Percentiles rank a stretch among this genome's conserved stretches.
Evolutionary conservation across 2,888 invertebrate genomes (phyloP).

Genomic region (Ptychoptera contaminata): DNA sequence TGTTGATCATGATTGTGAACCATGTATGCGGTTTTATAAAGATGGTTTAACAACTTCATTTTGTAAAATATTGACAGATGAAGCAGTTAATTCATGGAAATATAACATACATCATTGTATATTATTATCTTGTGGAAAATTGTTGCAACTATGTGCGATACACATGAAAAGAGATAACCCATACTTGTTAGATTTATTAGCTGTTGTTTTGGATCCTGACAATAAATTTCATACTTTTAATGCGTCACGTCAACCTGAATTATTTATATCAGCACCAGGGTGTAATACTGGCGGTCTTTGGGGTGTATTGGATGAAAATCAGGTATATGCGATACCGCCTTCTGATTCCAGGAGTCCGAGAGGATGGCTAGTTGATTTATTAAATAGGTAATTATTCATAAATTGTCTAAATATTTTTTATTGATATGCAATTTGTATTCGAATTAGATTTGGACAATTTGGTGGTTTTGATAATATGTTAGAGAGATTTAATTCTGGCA

Average conservation of each 20-base stretch:
- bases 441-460: slow-evolving; percentile 69
- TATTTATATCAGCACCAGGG: slow-evolving; percentile 14
- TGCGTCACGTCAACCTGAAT: slow-evolving; percentile 26
- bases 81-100: slow-evolving; percentile 96
- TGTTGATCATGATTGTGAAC: slow-evolving; percentile 72
- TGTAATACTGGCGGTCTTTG: slow-evolving; percentile 18
- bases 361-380: slow-evolving; percentile 92
- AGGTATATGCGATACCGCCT: slow-evolving; percentile 41
- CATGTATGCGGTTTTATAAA: slow-evolving; percentile 87
- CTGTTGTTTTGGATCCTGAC: slow-evolving; percentile 87
- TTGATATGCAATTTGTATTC: no score
- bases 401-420: no score
- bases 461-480: slow-evolving; percentile 78
- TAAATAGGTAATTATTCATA: slow-evolving; percentile 50
- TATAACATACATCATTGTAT: slow-evolving; percentile 93
- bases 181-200: slow-evolving; percentile 77
- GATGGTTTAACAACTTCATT: slow-evolving; percentile 90
- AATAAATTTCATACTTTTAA: slow-evolving; percentile 61
- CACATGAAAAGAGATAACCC: slow-evolving; percentile 84
- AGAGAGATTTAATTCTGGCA: slow-evolving; percentile 65
- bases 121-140: slow-evolving; percentile 78
- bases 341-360: slow-evolving; percentile 71
- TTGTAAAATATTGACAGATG: slow-evolving; percentile 91
- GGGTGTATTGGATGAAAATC: slow-evolving; percentile 51
- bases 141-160: slow-evolving; percentile 82